Evolutionary conservation across 2,113 vertebrate species (phyloP), one percentile per base, ranked within the genome.

Genomic region (Nannobrachium achirus): DNA sequence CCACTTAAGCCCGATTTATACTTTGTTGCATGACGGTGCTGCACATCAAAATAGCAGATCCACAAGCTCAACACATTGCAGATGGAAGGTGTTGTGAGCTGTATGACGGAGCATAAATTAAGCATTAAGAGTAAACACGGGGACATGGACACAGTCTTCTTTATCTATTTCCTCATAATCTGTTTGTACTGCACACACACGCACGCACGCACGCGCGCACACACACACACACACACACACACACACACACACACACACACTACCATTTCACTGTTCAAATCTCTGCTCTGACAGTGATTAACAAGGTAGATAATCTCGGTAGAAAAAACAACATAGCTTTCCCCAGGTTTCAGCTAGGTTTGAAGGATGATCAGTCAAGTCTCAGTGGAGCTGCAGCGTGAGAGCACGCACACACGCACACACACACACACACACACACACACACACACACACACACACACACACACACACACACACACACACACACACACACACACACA

Each of bases 321-420:
- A 39, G 38, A 55, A 68, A 52, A 51, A 67, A 59, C 15, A 63
- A 72, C 39, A 66, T 46, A 16, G 67, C 52, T 76, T 69, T 77
- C 19, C 66, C 61, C 39, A 68, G 45, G 49, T 79, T 79, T 76
- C 50, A 80, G 58, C 15, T 46, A 55, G 49, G 42, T 57, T 71
- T 70, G 52, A 74, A 61, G 61, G 78, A 83, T 80, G 80, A 80
- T 85, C 68, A 73, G 51, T 55, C 52, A 56, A 42, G 40, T 19
- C 51, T 64, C 42, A 59, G 69, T 71, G 56, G 33, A 76, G 61
- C 46, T 57, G 71, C 45, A 70, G 67, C 50, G 49, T 64, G 48
- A 60, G 49, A 60, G 63, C 66, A 78, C 42, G 73, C 63, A 68
- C 58, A 61, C 16, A 60, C 39, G 6, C n/a, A 42, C 39, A 45